Evolutionary conservation across 64 coral and sea anemone genomes (phyloP).

Genomic region (Porites australiensis): DNA sequence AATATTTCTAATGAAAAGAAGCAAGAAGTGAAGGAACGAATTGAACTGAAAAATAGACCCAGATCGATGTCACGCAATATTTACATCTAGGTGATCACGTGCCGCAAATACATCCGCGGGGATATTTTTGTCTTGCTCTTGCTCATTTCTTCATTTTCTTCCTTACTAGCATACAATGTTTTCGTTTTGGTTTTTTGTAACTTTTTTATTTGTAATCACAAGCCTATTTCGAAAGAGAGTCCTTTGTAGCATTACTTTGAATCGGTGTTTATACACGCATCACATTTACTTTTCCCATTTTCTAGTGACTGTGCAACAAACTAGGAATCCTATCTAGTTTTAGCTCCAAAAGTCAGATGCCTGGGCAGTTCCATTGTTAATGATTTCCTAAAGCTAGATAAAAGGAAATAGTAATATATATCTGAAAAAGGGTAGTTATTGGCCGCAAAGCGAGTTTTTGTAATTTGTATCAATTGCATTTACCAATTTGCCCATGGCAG

Average conservation of each 20-base stretch:
- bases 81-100: constrained; percentile 36
- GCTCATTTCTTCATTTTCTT: no score
- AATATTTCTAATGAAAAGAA: constrained; percentile 33
- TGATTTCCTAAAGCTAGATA: constrained; percentile 30
- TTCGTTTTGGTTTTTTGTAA: no score
- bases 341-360: constrained; percentile 12
- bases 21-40: constrained; percentile 35
- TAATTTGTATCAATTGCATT: constrained; percentile 10
- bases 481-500: constrained; percentile 44
- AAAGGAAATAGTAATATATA: constrained; percentile 12
- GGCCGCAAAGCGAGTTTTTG: constrained; percentile 1
- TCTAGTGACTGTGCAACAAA: no score
- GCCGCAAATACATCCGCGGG: constrained; percentile 29
- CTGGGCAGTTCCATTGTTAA: constrained; percentile 17
- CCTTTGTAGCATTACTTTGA: no score
- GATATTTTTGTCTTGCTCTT: no score
- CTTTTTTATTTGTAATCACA: no score
- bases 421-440: constrained; percentile 8
- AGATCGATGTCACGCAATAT: constrained; percentile 44
- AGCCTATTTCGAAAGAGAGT: no score
- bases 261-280: no score
- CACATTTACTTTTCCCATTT: no score
- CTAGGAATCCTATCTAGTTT: no score
- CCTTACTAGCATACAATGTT: no score
- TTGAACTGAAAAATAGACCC: constrained; percentile 27